Evolutionary conservation across 2,113 vertebrate species (phyloP), one percentile per base, ranked within the genome.

Genomic region (Phaetusa simplex): DNA sequence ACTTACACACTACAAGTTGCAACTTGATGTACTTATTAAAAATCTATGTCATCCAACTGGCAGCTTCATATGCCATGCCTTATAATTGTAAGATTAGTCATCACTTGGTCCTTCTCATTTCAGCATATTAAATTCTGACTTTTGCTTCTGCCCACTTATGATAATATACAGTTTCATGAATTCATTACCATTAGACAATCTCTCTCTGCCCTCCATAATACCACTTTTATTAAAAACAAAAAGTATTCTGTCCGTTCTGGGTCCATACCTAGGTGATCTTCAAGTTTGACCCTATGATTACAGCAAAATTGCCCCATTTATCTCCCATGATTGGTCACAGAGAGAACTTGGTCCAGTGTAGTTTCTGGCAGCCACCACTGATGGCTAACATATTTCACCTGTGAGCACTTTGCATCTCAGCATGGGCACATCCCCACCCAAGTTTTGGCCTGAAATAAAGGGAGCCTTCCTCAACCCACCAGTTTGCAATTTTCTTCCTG

Each of bases 61-160:
- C 49, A 91, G 23, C 50, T 94, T 94, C 70, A 61, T 79, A 77
- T 58, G 49, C 62, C 65, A 77, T 91, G 78, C 56, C 74, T 88
- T 77, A 5, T 53, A 89, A 97, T 56, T 90, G 20, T 53, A 87
- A 77, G 49, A 93, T 91, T 91, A 95, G 61, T 92, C 92, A 96
- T 82, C 74, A 49, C 74, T 79, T 91, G 82, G 93, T 91, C 82
- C 70, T 93, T 65, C 74, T 90, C 43, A 87, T 76, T 88, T 77
- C 56, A 82, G 49, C 40, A n/a, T 69, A 95, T 69, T 91, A 69
- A 87, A 93, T 76, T 50, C 65, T 90, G 89, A 94, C 87, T 96
- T 91, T 72, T 76, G 56, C 82, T 95, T 95, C 91, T 90, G 89
- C 70, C 43, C 34, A 65, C 69, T 96, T 91, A 65, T 1, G 14